Evolutionary conservation across 2,888 invertebrate species (phyloP), one percentile per base, ranked within the genome.

Genomic region (Metacarcinus magister): DNA sequence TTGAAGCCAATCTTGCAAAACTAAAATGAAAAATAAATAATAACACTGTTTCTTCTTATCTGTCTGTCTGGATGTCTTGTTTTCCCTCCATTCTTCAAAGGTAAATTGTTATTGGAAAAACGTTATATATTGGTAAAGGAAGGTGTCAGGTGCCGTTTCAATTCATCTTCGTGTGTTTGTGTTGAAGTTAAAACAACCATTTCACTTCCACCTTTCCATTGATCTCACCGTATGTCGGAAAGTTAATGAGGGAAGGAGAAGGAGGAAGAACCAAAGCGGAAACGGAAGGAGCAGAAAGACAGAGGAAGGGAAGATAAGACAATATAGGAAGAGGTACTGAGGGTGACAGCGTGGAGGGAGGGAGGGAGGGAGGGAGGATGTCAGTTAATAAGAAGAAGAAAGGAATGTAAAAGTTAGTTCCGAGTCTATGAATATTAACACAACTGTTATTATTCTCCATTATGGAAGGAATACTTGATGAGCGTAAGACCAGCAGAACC

Each of bases 381-480:
- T 67, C 67, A n/a, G n/a, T 54, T 54, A 19, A 23, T 67, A 67
- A 67, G 67, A 67, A 67, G 67, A 67, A 67, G n/a, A 67, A 67
- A 67, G n/a, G 0, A n/a, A n/a, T 67, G n/a, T 3, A 67, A 67
- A 67, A 67, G 67, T 67, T 23, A n/a, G 67, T n/a, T 67, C n/a
- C n/a, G 4, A n/a, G n/a, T 67, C 67, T 67, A 67, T 67, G 67
- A 67, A 67, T 67, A 67, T 67, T 67, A 67, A 67, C n/a, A n/a
- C 67, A 67, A 67, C 67, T n/a, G 54, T 23, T n/a, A n/a, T 67
- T 67, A 67, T 67, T 23, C 3, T 67, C 23, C 7, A n/a, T 67
- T 67, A 67, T 67, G 67, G 7, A 67, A 67, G 23, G 67, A 67
- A 67, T 67, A 67, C n/a, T 67, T 67, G 67, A 67, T 67, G 67